Evolutionary conservation across 2,888 invertebrate genomes (phyloP).

Genomic region (Beris morrisii): DNA sequence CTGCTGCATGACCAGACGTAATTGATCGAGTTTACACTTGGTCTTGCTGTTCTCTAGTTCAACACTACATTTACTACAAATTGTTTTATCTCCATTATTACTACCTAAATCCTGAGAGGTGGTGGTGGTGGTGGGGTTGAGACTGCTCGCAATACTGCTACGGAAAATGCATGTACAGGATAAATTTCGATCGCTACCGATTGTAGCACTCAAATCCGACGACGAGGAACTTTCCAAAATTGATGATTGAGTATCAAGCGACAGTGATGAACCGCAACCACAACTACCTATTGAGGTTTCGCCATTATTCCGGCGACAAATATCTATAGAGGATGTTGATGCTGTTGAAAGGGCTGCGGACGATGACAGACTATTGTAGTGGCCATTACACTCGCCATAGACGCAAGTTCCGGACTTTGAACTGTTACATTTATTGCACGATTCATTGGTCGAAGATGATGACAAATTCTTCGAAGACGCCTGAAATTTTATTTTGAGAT

Average conservation of each 20-base stretch:
- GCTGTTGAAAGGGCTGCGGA: constrained; percentile 31
- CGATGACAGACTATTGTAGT: constrained; percentile 46
- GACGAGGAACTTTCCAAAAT: constrained; percentile 15
- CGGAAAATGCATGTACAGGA: constrained; percentile 49
- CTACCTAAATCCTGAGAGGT: constrained; percentile 6
- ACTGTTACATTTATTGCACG: constrained; percentile 46
- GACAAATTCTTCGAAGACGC: constrained; percentile 19
- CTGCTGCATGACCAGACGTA: constrained; percentile 88
- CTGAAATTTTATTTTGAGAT: constrained; percentile 15
- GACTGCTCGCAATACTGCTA: constrained; percentile 40
- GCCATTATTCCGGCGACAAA: constrained; percentile 33
- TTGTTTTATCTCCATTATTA: constrained; percentile 39
- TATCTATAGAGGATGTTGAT: constrained; percentile 30
- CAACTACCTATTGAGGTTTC: constrained; percentile 6
- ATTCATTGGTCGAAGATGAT: constrained; percentile 16
- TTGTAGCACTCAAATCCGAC: constrained; percentile 25
- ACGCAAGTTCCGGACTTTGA: constrained; percentile 50
- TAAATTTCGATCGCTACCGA: constrained; percentile 42
- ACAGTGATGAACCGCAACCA: constrained; percentile 15
- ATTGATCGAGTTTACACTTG: constrained; percentile 82
- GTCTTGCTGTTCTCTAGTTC: constrained; percentile 77
- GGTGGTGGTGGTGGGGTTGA: constrained; percentile 40
- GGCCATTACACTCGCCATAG: constrained; percentile 57
- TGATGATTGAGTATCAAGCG: constrained; percentile 39
- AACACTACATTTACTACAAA: constrained; percentile 58